A percentile compares a stretch with the other conserved stretches of the same genome.
These are phyloP conservation scores for Pachymerium ferrugineum DNA, from an alignment of 2,888 invertebrate genomes.

Conservation along the genomic window DNA sequence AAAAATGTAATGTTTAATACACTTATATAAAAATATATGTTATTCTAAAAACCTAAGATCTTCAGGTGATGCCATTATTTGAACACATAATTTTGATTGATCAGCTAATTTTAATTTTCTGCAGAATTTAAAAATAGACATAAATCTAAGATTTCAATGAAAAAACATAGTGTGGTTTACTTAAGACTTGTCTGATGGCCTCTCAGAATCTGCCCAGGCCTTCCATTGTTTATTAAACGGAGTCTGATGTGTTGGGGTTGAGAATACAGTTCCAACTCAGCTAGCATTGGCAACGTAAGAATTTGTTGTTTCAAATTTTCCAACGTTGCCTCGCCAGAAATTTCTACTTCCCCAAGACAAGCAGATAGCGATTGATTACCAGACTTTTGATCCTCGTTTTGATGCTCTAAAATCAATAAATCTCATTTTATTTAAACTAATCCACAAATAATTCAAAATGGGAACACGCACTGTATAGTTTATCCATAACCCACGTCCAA, in stretches of 20 bases:
- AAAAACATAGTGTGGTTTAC: background rate
- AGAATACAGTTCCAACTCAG: conserved; percentile 3
- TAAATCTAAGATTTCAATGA: too few species aligned
- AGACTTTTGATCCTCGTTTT: conserved; percentile 30
- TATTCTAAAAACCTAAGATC: conserved; percentile 37
- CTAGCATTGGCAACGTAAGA: conserved; percentile 36
- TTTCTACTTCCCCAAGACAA: conserved; percentile 43
- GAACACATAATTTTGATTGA: conserved; percentile 42
- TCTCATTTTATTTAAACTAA: background rate
- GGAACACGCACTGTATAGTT: conserved; percentile 9
- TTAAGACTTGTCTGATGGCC: background rate
- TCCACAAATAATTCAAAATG: background rate
- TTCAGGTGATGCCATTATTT: conserved; percentile 44
- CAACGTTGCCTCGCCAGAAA: conserved; percentile 43
- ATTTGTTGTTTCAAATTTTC: conserved; percentile 43
- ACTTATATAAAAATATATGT: background rate
- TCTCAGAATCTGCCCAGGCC: background rate
- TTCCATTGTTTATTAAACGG: background rate
- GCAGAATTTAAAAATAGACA: conserved; percentile 33
- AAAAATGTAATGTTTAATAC: background rate
- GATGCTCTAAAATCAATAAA: background rate
- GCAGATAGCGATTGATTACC: conserved; percentile 31
- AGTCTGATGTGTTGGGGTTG: conserved; percentile 7
- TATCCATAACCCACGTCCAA: background rate
- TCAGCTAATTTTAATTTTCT: conserved; percentile 44